A percentile compares a stretch with the other conserved stretches of the same genome.
Evolutionary conservation across 2,888 invertebrate genomes (phyloP).

Genomic region (Lochmaea capreae): DNA sequence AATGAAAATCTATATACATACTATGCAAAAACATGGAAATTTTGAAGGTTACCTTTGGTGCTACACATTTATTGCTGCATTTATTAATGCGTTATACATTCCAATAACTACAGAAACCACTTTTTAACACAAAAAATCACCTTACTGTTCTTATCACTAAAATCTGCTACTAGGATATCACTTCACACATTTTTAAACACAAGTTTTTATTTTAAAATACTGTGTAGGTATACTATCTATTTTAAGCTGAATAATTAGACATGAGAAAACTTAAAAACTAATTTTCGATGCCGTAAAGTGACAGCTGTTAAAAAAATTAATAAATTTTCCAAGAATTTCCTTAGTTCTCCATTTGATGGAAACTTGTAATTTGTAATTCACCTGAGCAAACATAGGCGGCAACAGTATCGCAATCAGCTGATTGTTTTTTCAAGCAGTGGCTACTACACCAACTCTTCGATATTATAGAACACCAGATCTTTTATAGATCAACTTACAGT

Average conservation of each 20-base stretch:
- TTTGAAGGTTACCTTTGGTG: constrained; percentile 29
- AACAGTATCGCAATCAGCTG: constrained; percentile 40
- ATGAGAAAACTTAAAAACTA: constrained; percentile 26
- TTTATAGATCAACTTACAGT: too few species aligned
- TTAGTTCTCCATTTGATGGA: constrained; percentile 31
- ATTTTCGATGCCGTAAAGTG: constrained; percentile 12
- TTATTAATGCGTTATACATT: constrained; percentile 32
- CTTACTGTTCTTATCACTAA: constrained; percentile 21
- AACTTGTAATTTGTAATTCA: constrained; percentile 33
- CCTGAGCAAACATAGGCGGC: constrained; percentile 32
- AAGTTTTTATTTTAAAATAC: constrained; percentile 8
- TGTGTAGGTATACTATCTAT: constrained; percentile 19
- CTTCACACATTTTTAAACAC: constrained; percentile 24
- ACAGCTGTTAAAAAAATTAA: constrained; percentile 26
- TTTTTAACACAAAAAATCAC: constrained; percentile 24
- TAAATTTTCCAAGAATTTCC: constrained; percentile 28
- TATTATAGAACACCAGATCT: not conserved
- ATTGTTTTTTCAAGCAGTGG: constrained; percentile 26
- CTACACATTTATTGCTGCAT: constrained; percentile 30
- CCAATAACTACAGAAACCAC: constrained; percentile 25
- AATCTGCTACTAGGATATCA: constrained; percentile 27
- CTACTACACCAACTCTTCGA: constrained; percentile 11
- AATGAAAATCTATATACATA: not conserved
- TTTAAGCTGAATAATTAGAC: constrained; percentile 22
- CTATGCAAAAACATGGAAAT: not conserved